These are phyloP conservation scores for Epinephelus lanceolatus DNA, from an alignment of 2,113 vertebrate species.

Conservation along the genomic window DNA sequence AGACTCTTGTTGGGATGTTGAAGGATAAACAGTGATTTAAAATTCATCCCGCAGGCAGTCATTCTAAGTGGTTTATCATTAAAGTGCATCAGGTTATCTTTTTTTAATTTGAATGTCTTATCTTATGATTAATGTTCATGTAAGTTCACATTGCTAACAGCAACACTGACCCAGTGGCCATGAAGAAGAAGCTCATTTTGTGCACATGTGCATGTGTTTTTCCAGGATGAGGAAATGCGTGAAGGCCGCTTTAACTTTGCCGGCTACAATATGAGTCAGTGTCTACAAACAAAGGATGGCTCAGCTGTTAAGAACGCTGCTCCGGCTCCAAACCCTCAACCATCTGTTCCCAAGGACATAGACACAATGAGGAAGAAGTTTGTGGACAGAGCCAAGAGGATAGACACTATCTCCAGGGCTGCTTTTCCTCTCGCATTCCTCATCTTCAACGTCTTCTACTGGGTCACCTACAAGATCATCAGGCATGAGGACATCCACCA, in stretches of 20 bases:
- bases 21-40: conserved; percentile 19
- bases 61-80: conserved; percentile 16
- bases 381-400: conserved; percentile 98
- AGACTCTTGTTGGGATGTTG: not conserved
- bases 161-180: not conserved
- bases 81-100: conserved; percentile 29
- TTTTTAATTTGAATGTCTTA: conserved; percentile 24
- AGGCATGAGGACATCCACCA: conserved; percentile 93
- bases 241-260: conserved; percentile 96
- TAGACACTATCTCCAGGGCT: conserved; percentile 97
- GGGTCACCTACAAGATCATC: conserved; percentile 99
- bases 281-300: conserved; percentile 93
- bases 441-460: conserved; percentile 99
- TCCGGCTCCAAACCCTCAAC: conserved; percentile 82
- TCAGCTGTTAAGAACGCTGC: conserved; percentile 88
- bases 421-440: conserved; percentile 98
- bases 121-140: conserved; percentile 29
- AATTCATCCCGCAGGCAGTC: conserved; percentile 25
- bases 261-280: conserved; percentile 93
- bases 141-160: conserved; percentile 1
- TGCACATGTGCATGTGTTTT: conserved; percentile 41
- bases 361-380: conserved; percentile 96
- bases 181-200: conserved; percentile 1
- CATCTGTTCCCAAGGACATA: conserved; percentile 88
- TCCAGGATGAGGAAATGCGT: conserved; percentile 92